Conservation (phyloP, 2,888 invertebrate species). For the Lamellibrachia columna region DNA sequence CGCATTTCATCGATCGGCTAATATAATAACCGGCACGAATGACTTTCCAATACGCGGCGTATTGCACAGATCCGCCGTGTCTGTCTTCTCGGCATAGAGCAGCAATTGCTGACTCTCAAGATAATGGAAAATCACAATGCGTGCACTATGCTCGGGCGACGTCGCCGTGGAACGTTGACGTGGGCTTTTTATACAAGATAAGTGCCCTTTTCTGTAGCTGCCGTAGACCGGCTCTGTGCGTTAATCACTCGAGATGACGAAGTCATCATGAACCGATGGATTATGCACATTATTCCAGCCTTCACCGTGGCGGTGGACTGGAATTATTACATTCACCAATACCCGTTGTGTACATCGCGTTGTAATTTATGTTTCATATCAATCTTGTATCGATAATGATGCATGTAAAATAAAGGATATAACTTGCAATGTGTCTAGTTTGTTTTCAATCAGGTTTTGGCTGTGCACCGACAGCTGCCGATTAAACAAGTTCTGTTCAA, state of each 20-base stretch:
- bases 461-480: neutral
- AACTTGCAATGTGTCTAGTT: neutral
- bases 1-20: neutral
- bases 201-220: slow-evolving; percentile 3
- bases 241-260: neutral
- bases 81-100: neutral
- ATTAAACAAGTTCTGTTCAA: neutral
- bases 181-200: slow-evolving; percentile 16
- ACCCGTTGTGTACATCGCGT: neutral
- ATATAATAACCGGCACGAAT: slow-evolving; percentile 6
- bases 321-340: neutral
- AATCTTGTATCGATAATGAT: neutral
- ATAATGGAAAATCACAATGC: slow-evolving; percentile 3
- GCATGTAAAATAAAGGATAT: neutral
- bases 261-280: neutral
- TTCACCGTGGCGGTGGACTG: neutral
- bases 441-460: neutral
- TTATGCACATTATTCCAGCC: neutral
- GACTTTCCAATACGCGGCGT: neutral
- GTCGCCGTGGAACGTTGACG: neutral
- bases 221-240: neutral
- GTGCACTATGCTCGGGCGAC: neutral
- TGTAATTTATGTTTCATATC: slow-evolving; percentile 16
- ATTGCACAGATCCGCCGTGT: neutral
- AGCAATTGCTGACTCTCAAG: neutral